Percentiles rank a stretch among this genome's conserved stretches.
These are phyloP conservation scores for Platysternon megacephalum DNA, from an alignment of 2,113 vertebrate genomes.

Conservation along the genomic window DNA sequence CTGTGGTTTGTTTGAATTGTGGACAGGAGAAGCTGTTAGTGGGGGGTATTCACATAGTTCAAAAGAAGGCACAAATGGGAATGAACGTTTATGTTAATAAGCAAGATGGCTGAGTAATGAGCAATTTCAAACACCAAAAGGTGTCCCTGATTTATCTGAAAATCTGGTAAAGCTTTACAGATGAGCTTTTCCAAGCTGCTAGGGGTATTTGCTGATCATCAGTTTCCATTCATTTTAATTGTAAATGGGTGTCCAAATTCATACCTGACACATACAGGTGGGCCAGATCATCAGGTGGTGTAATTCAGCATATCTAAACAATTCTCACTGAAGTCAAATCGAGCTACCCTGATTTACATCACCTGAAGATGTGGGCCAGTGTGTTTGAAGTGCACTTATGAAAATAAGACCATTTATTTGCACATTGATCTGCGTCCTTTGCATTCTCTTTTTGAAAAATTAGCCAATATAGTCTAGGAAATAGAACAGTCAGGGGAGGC, in stretches of 20 bases:
- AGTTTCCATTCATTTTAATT: background rate
- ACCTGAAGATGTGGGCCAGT: fast-evolving
- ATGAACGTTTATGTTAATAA: conserved; percentile 54
- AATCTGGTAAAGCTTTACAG: background rate
- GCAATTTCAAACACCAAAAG: background rate
- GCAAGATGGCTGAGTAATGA: conserved; percentile 59
- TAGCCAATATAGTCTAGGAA: too few species aligned
- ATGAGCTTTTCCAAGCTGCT: background rate
- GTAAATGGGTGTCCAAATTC: background rate
- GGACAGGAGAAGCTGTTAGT: conserved; percentile 50
- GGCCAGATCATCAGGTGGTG: background rate
- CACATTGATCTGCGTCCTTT: background rate
- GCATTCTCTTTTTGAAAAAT: background rate
- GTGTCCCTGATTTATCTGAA: background rate
- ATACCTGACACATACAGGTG: background rate
- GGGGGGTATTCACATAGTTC: conserved; percentile 61
- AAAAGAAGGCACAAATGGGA: conserved; percentile 62
- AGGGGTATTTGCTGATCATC: background rate
- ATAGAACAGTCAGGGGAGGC: too few species aligned
- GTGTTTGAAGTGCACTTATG: fast-evolving
- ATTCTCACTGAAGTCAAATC: background rate
- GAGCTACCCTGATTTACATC: background rate
- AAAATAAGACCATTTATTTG: background rate
- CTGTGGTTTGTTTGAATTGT: conserved; percentile 46
- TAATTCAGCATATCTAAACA: background rate